phyloP scores from a whole-genome alignment of 2,113 vertebrate species.

The Petromus typicus region DNA sequence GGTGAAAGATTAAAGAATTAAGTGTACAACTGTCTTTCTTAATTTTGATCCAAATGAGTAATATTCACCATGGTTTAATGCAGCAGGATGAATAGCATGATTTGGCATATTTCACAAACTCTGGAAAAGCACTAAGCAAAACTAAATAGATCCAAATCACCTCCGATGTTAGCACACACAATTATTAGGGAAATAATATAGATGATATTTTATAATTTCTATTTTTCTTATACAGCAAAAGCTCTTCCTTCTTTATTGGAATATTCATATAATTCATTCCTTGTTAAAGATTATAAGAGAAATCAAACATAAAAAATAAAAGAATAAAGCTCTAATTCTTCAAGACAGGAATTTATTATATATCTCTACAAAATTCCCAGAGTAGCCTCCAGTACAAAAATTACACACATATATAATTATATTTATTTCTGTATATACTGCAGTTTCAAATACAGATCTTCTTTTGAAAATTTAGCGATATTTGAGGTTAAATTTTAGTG shows the following conservation, averaged over 20 bases:
- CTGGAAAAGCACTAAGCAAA: slow-evolving; percentile 68
- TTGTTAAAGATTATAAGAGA: slow-evolving; percentile 45
- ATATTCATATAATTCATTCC: slow-evolving; percentile 69
- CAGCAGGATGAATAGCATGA: not conserved
- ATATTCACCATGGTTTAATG: slow-evolving; percentile 47
- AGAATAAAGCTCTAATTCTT: slow-evolving; percentile 44
- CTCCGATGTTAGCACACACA: slow-evolving; percentile 40
- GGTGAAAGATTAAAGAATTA: slow-evolving; percentile 78
- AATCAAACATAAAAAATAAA: slow-evolving; percentile 29
- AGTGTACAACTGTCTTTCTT: slow-evolving; percentile 60
- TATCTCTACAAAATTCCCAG: slow-evolving; percentile 20
- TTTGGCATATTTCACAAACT: slow-evolving; percentile 52
- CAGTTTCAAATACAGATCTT: slow-evolving; percentile 57
- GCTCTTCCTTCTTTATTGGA: slow-evolving; percentile 61
- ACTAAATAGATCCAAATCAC: slow-evolving; percentile 59
- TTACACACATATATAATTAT: slow-evolving; percentile 37
- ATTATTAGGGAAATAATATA: slow-evolving; percentile 42
- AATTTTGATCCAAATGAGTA: slow-evolving; percentile 66
- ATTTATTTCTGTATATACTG: slow-evolving; percentile 31
- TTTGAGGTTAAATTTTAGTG: slow-evolving; percentile 81
- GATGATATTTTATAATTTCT: slow-evolving; percentile 49
- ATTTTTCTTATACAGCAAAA: slow-evolving; percentile 68
- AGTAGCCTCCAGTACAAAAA: slow-evolving; percentile 59
- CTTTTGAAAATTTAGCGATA: slow-evolving; percentile 58
- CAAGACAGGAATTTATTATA: slow-evolving; percentile 4